Percentiles rank a stretch among this genome's conserved stretches.
Evolutionary conservation across 2,888 invertebrate genomes (phyloP).

Genomic region (Idaea aversata): DNA sequence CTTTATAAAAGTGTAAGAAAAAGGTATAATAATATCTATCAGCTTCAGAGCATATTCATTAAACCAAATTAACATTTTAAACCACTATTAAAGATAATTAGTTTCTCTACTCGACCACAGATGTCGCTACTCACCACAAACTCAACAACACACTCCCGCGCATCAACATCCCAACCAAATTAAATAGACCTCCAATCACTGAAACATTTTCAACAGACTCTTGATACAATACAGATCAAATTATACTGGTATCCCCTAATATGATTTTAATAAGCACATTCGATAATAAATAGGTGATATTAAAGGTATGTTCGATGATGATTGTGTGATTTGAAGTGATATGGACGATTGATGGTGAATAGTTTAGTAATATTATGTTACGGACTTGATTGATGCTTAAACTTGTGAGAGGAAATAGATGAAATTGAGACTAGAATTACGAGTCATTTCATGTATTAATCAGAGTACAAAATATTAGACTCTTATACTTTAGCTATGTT

Average conservation of each 20-base stretch:
- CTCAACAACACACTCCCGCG: constrained; percentile 41
- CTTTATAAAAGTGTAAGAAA: not conserved
- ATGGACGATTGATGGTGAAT: not conserved
- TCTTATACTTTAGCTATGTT: too few relatives aligned
- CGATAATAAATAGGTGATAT: not conserved
- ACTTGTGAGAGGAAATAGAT: not conserved
- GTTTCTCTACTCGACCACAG: constrained; percentile 53
- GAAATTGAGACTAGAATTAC: too few relatives aligned
- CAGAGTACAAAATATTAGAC: too few relatives aligned
- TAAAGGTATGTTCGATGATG: constrained; percentile 50
- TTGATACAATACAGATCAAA: constrained; percentile 27
- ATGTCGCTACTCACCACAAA: constrained; percentile 50
- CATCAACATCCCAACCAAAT: constrained; percentile 23
- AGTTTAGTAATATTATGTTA: not conserved
- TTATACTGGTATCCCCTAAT: constrained; percentile 48
- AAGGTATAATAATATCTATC: not conserved
- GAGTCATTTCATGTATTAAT: too few relatives aligned
- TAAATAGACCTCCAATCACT: constrained; percentile 39
- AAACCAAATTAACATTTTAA: not conserved
- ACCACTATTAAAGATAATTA: constrained; percentile 9
- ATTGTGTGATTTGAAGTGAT: not conserved
- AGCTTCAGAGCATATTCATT: not conserved
- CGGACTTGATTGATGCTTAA: not conserved
- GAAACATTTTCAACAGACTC: not conserved
- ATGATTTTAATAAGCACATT: constrained; percentile 66